Evolutionary conservation across 92 coral and sea anemone genomes (phyloP).

Genomic region (Epizoanthus fatuus): DNA sequence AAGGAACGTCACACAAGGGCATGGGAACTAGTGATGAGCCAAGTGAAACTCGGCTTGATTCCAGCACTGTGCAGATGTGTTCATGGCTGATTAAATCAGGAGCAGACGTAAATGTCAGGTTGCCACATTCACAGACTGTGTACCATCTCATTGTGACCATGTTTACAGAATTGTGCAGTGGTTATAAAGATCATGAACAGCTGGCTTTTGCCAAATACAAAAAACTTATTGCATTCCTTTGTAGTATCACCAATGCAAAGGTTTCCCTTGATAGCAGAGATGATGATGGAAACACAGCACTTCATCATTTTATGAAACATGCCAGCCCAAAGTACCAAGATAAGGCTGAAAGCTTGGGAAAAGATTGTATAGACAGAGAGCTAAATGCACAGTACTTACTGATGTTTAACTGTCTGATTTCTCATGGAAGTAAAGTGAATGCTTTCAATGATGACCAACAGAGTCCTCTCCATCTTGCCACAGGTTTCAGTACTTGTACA

Average conservation of each 20-base stretch:
- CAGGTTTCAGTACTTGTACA: neutral
- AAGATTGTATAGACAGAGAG: neutral
- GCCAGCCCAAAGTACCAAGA: neutral
- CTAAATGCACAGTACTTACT: neutral
- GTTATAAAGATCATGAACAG: neutral
- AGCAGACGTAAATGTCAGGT: neutral
- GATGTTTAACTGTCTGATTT: neutral
- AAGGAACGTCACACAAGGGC: neutral
- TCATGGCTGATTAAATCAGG: neutral
- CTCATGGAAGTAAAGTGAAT: slow-evolving; percentile 11
- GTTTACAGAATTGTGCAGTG: neutral
- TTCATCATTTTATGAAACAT: slow-evolving; percentile 6
- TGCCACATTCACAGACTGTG: slow-evolving; percentile 1
- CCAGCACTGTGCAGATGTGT: slow-evolving; percentile 22
- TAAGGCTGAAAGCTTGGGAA: neutral
- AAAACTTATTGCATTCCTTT: neutral
- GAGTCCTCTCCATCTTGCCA: slow-evolving; percentile 9
- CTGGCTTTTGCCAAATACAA: neutral
- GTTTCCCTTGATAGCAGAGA: slow-evolving; percentile 13
- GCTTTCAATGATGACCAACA: slow-evolving; percentile 10
- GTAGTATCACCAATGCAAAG: neutral
- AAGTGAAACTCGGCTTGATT: no score
- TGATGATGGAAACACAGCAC: neutral
- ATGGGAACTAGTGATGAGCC: neutral
- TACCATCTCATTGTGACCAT: neutral